Evolutionary conservation across 1,140 invertebrate species (phyloP), one percentile per base, ranked within the genome.

Genomic region (Drepana arcuata): DNA sequence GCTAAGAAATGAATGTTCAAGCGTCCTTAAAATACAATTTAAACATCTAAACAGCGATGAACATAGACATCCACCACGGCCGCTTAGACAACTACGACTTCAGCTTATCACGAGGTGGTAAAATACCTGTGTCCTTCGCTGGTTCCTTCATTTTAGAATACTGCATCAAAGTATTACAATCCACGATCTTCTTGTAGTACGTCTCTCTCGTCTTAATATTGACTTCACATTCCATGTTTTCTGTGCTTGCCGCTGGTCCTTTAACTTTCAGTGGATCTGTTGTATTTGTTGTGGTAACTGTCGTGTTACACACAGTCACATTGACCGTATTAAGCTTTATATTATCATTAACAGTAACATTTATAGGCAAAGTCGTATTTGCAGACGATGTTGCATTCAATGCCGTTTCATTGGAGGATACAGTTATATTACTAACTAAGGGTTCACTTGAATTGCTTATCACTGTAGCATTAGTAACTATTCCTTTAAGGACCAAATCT

Each of bases 51-150:
- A 66, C 53, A 14, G 64, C 65, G 31, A 80, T 68, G 27, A 80
- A 78, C 32, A 75, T 24, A 6, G 75, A 70, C 47, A 74, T 43
- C 75, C 75, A 80, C 75, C 75, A 80, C 0, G 75, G 75, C 3
- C 73, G 77, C 14, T 61, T 78, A 2, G 52, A 26, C 3, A 71
- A 23, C 68, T 65, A 78, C 0, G 68, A 64, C 34, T 78, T 75
- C 15, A 81, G 38, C 41, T 61, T 75, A 14, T 41, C 41, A 41
- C 55, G 63, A 11, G 51, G 24, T 11, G 77, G 77, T 9, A 75
- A 29, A 10, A 75, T 50, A 2, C 29, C 27, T 10, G 34, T 57
- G 9, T 64, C 52, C 12, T 62, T 63, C 40, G 71, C 74, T 9
- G 69, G 72, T 48, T 68, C 67, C 0, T 63, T 71, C 56, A 73